Evolutionary conservation across 2,113 vertebrate genomes (phyloP), one percentile per base, ranked within the genome.

Genomic region (Limnothrissa miodon): DNA sequence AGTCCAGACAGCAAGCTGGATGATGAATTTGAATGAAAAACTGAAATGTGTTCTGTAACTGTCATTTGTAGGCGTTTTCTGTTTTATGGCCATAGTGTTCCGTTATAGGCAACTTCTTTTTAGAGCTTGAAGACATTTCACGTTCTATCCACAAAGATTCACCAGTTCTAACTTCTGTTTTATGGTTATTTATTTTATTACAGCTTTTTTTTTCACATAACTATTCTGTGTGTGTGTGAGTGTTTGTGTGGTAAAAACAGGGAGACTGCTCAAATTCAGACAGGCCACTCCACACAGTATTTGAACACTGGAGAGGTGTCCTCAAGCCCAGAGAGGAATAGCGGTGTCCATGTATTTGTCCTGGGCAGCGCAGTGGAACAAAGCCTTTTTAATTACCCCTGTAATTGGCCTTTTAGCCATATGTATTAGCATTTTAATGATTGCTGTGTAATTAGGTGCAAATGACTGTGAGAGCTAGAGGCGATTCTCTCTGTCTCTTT

Each of bases 361-460:
- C 88, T 84, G 92, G 89, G 92, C 93, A 93, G 86, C 90, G 89
- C 89, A 86, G 82, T 90, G 90, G 90, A 93, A 92, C 91, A 93
- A 93, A 93, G 91, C 90, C 86, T 90, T 92, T 91, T 93, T 93
- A 92, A 94, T 94, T 92, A 92, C 90, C 91, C 89, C 92, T 92
- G 90, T 94, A 94, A 94, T 94, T 92, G 90, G 89, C 89, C 91
- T 90, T 93, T 91, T 92, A 92, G 91, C 92, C 88, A 85, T 86
- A 86, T 80, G 86, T 92, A 93, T 93, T 93, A 93, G 91, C 92
- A 93, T 94, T 93, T 94, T 93, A 93, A 93, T 94, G 92, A 93
- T 91, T 88, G 91, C 82, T 89, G 82, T 91, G 91, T 93, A 93
- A 93, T 93, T 91, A 93, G 90, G 88, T 92, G 90, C 89, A 90